phyloP scores from a whole-genome alignment of 2,888 invertebrate genomes.

The Endotricha flammealis region DNA sequence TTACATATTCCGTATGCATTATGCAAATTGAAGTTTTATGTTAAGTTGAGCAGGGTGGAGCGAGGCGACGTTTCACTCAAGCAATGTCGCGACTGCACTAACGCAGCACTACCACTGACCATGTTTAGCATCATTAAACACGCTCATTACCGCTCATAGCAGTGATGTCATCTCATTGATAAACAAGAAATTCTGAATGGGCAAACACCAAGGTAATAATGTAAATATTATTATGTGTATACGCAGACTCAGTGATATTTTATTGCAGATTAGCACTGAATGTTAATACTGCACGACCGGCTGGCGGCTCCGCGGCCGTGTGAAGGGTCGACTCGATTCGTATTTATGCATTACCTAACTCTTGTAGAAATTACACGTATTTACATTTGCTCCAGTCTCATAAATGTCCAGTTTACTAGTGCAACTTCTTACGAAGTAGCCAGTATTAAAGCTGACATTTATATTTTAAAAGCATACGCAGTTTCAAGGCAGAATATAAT shows the following conservation, averaged over 20 bases:
- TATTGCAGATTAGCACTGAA: constrained; percentile 7
- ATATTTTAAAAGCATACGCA: no score
- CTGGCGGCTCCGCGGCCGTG: background rate
- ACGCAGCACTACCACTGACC: background rate
- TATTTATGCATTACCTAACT: no score
- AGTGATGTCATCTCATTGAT: constrained; percentile 13
- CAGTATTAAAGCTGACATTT: no score
- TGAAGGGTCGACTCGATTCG: background rate
- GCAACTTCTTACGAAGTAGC: no score
- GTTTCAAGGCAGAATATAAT: no score
- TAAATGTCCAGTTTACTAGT: no score
- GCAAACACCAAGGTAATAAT: constrained; percentile 7
- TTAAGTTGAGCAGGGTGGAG: constrained; percentile 45
- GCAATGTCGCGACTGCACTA: constrained; percentile 1
- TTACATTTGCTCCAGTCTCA: no score
- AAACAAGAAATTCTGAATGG: constrained; percentile 6
- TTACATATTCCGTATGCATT: constrained; percentile 76
- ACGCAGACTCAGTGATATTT: constrained; percentile 5
- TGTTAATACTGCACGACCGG: constrained; percentile 5
- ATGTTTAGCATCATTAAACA: constrained; percentile 4
- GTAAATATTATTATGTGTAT: constrained; percentile 1
- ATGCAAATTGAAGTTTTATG: constrained; percentile 77
- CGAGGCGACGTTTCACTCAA: constrained; percentile 18
- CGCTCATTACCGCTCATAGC: constrained; percentile 4
- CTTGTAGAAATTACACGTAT: background rate